These are phyloP conservation scores for Silurus asotus DNA, from an alignment of 2,113 vertebrate genomes.

Conservation along the genomic window DNA sequence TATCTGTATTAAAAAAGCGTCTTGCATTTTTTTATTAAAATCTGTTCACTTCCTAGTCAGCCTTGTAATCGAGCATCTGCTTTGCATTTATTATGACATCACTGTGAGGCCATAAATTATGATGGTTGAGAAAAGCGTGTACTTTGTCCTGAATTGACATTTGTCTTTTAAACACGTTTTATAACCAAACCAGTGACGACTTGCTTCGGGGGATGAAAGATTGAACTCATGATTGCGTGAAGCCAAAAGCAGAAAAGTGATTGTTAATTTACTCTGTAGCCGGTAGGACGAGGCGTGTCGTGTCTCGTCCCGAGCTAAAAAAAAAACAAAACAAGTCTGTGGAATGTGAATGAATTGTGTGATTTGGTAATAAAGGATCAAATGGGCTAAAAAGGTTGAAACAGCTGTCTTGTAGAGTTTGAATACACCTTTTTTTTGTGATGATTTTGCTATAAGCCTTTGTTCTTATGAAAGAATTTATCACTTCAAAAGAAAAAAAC, in stretches of 20 bases:
- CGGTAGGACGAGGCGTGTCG: conserved; percentile 16
- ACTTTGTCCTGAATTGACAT: background rate
- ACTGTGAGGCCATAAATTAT: background rate
- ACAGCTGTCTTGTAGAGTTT: background rate
- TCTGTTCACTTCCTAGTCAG: too few species aligned
- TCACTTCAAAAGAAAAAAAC: background rate
- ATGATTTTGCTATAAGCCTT: background rate
- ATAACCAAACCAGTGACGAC: conserved; percentile 18
- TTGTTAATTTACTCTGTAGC: conserved; percentile 22
- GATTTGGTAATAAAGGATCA: background rate
- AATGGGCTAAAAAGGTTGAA: background rate
- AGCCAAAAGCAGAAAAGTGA: background rate
- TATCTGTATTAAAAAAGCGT: background rate
- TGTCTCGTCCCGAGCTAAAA: conserved; percentile 3
- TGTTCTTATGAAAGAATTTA: background rate
- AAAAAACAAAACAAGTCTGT: background rate
- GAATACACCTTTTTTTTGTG: background rate
- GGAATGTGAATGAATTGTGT: conserved; percentile 15
- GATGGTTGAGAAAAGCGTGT: background rate
- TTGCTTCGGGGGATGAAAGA: conserved; percentile 18
- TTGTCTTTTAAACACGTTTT: conserved; percentile 14
- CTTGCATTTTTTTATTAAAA: background rate
- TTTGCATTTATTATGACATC: background rate
- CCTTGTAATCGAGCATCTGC: background rate
- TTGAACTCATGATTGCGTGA: background rate